A percentile compares a stretch with the other conserved stretches of the same genome.
Evolutionary conservation across 2,888 invertebrate genomes (phyloP).

Genomic region (Tachina grossa): DNA sequence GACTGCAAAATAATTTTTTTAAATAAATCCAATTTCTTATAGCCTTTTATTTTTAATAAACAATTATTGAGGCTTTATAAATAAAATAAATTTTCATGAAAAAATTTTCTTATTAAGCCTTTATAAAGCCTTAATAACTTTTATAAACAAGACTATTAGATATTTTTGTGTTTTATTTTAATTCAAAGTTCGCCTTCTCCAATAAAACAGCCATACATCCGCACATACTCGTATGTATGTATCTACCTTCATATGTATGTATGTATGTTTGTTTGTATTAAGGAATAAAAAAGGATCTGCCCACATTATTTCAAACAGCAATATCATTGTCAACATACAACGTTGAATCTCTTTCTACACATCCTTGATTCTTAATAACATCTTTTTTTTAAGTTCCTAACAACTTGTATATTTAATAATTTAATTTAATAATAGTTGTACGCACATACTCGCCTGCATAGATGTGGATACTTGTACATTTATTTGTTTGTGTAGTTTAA

Average conservation of each 20-base stretch:
- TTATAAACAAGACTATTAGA: too few relatives aligned
- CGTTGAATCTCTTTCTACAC: neutral
- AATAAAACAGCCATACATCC: neutral
- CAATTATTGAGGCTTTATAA: too few relatives aligned
- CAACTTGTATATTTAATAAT: slow-evolving; percentile 47
- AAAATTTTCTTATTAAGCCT: too few relatives aligned
- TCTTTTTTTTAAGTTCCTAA: neutral
- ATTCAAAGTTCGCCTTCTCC: too few relatives aligned
- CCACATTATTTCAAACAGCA: slow-evolving; percentile 34
- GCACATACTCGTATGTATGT: neutral
- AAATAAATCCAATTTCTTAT: too few relatives aligned
- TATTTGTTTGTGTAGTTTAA: slow-evolving; percentile 67
- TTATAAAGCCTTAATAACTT: too few relatives aligned
- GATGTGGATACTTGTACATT: neutral
- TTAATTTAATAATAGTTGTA: slow-evolving; percentile 69
- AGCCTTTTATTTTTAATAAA: too few relatives aligned
- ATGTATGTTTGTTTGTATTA: neutral
- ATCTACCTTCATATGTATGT: neutral
- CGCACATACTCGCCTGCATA: neutral
- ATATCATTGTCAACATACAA: neutral
- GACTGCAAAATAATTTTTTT: too few relatives aligned
- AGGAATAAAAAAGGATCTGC: slow-evolving; percentile 1
- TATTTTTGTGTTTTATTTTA: too few relatives aligned
- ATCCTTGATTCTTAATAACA: neutral
- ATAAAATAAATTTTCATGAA: too few relatives aligned